These are phyloP conservation scores for Quadriops clusia DNA, from an alignment of 2,888 invertebrate species.

Conservation along the genomic window DNA sequence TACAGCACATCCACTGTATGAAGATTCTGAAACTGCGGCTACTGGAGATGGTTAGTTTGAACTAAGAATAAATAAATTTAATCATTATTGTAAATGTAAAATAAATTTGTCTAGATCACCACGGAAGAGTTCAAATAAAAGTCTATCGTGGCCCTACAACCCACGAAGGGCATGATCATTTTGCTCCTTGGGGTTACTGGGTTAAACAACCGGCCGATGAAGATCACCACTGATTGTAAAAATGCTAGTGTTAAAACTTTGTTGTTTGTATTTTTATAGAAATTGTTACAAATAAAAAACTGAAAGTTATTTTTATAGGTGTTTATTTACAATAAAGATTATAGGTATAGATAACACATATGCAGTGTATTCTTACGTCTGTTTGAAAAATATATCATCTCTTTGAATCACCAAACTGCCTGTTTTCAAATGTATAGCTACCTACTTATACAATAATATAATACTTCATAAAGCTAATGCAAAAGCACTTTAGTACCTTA, in stretches of 20 bases:
- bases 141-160: constrained; percentile 60
- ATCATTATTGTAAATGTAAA: not conserved
- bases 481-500: constrained; percentile 12
- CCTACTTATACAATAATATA: constrained; percentile 16
- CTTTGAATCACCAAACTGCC: constrained; percentile 8
- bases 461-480: constrained; percentile 9
- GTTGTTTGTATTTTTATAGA: too few relatives aligned
- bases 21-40: constrained; percentile 21
- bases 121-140: constrained; percentile 59
- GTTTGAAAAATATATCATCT: constrained; percentile 7
- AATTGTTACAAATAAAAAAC: too few relatives aligned
- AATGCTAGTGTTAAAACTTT: too few relatives aligned
- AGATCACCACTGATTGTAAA: too few relatives aligned
- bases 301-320: too few relatives aligned
- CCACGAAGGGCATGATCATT: constrained; percentile 42
- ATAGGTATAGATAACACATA: too few relatives aligned
- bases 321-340: too few relatives aligned
- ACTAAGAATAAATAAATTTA: constrained; percentile 4
- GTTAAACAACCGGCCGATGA: constrained; percentile 58
- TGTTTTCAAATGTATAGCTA: constrained; percentile 16
- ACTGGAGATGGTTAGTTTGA: constrained; percentile 21
- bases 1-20: constrained; percentile 15
- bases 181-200: constrained; percentile 64
- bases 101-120: too few relatives aligned
- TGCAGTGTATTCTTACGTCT: too few relatives aligned